These are phyloP conservation scores for Festucalex cinctus DNA, from an alignment of 2,113 vertebrate species.

Conservation along the genomic window DNA sequence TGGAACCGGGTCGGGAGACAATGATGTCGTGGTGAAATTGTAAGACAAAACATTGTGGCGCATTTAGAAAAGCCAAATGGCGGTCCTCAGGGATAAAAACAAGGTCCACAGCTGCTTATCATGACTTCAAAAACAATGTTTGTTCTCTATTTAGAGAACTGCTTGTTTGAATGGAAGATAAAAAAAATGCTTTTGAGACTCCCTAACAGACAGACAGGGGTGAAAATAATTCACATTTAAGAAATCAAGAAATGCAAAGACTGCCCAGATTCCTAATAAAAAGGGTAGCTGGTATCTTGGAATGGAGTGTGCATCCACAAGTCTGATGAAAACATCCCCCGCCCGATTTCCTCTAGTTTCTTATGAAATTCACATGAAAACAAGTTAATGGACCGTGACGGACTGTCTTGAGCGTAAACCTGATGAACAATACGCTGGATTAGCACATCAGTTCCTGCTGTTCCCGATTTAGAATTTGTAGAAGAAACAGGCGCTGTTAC, in stretches of 20 bases:
- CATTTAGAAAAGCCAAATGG: neutral
- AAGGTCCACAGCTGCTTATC: conserved; percentile 24
- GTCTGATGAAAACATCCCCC: neutral
- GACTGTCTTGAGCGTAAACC: neutral
- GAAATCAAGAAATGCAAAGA: neutral
- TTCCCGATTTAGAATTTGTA: neutral
- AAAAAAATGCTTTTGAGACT: conserved; percentile 39
- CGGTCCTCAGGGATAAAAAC: conserved; percentile 15
- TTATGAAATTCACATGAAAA: neutral
- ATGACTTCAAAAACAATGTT: conserved; percentile 19
- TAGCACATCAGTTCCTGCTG: neutral
- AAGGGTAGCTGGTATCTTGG: neutral
- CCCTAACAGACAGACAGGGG: neutral
- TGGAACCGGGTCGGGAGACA: neutral
- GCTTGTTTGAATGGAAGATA: conserved; percentile 38
- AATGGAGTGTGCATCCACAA: neutral
- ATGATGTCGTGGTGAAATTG: conserved; percentile 4
- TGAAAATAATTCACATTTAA: conserved; percentile 25
- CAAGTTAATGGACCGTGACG: neutral
- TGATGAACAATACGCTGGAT: neutral
- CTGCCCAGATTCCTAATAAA: conserved; percentile 8
- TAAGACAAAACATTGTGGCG: conserved; percentile 24
- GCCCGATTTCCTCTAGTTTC: neutral
- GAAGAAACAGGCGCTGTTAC: neutral
- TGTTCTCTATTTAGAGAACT: conserved; percentile 31